Conservation (phyloP, 2,888 invertebrate species). For the Elmis aenea region DNA sequence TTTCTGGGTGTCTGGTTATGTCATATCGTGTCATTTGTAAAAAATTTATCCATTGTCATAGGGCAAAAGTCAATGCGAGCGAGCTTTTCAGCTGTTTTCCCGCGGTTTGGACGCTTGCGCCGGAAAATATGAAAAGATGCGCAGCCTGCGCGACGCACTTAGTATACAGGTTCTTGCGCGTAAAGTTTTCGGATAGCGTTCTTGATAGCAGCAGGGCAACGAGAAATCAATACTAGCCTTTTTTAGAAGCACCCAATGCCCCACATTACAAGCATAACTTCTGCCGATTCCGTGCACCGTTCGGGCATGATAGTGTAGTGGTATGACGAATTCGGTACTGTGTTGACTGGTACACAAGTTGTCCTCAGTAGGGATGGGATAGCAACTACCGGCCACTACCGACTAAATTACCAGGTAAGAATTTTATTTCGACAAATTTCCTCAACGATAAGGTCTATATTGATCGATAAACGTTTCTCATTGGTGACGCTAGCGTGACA, state of each 20-base stretch:
- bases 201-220: constrained; percentile 27
- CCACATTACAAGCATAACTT: constrained; percentile 36
- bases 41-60: too few species aligned
- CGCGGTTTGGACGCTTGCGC: constrained; percentile 28
- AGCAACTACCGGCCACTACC: constrained; percentile 20
- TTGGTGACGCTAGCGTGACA: constrained; percentile 3
- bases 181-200: constrained; percentile 28
- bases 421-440: too few species aligned
- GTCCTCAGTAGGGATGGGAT: constrained; percentile 29
- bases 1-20: too few species aligned
- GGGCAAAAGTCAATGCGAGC: too few species aligned
- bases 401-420: constrained; percentile 14
- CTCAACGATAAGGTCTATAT: too few species aligned
- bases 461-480: constrained; percentile 6
- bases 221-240: constrained; percentile 39
- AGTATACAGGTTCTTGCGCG: constrained; percentile 25
- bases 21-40: too few species aligned
- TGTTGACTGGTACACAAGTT: constrained; percentile 28
- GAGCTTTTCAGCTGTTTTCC: too few species aligned
- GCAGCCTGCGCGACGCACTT: constrained; percentile 27
- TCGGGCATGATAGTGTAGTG: constrained; percentile 27
- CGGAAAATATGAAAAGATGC: constrained; percentile 18
- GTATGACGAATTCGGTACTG: constrained; percentile 23
- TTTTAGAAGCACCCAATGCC: constrained; percentile 41
- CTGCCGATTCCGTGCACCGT: constrained; percentile 23